A percentile compares a stretch with the other conserved stretches of the same genome.
These are phyloP conservation scores for Chrysolina americana DNA, from an alignment of 2,888 invertebrate genomes.

Conservation along the genomic window DNA sequence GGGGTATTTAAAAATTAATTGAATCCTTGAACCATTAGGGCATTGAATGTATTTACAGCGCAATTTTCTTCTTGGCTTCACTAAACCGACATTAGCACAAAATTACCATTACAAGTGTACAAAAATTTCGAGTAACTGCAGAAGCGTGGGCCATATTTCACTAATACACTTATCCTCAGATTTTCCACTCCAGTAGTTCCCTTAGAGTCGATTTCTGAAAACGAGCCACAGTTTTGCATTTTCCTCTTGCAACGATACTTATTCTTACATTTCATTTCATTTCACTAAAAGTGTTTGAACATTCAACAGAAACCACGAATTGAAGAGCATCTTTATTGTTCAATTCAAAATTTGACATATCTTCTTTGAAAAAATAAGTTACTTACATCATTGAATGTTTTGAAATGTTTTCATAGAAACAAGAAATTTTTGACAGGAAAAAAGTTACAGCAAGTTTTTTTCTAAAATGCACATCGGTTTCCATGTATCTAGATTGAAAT, in stretches of 20 bases:
- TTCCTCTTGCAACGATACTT: not conserved
- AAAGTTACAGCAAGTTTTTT: too few species aligned
- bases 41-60: not conserved
- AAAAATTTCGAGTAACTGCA: conserved; percentile 5
- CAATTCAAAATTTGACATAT: too few species aligned
- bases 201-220: not conserved
- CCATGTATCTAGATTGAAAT: too few species aligned
- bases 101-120: not conserved
- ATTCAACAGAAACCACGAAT: too few species aligned
- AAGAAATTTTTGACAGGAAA: too few species aligned
- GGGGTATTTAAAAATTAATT: not conserved
- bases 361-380: too few species aligned
- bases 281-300: too few species aligned
- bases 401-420: too few species aligned
- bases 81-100: conserved; percentile 13
- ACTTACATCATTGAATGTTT: too few species aligned
- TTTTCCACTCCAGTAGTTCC: not conserved
- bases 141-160: conserved; percentile 1
- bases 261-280: too few species aligned
- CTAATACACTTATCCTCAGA: not conserved
- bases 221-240: not conserved
- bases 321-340: too few species aligned
- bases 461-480: too few species aligned
- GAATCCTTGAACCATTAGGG: not conserved
- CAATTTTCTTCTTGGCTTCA: conserved; percentile 9